Conservation (phyloP, 2,888 invertebrate species). For the Drosophila mimica region DNA sequence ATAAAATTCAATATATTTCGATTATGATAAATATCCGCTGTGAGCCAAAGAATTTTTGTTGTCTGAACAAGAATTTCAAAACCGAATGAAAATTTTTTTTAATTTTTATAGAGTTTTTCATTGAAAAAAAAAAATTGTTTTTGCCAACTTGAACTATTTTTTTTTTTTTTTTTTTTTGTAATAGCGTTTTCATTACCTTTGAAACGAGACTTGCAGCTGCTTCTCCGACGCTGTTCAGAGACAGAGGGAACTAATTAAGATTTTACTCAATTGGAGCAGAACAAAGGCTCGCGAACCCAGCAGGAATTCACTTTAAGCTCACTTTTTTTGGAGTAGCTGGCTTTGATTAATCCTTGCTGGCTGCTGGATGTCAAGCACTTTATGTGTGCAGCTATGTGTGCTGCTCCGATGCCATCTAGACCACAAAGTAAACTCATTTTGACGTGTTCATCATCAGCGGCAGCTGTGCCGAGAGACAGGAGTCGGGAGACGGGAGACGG, state of each 20-base stretch:
- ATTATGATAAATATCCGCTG: neutral
- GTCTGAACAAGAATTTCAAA: neutral
- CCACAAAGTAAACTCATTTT: conserved; percentile 75
- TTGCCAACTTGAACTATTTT: too few relatives aligned
- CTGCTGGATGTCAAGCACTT: conserved; percentile 41
- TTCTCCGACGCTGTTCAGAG: neutral
- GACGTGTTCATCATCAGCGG: conserved; percentile 54
- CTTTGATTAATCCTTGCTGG: conserved; percentile 40
- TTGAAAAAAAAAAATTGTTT: neutral
- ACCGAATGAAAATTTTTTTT: neutral
- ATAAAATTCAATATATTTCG: neutral
- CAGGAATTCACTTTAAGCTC: neutral
- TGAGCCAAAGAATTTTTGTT: neutral
- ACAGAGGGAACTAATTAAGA: conserved; percentile 5
- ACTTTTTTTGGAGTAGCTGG: conserved; percentile 9
- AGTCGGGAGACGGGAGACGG: conserved; percentile 1
- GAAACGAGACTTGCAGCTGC: neutral
- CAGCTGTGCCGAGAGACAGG: conserved; percentile 15
- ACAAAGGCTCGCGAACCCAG: neutral
- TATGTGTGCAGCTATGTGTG: neutral
- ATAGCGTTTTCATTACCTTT: neutral
- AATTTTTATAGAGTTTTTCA: neutral
- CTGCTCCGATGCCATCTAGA: conserved; percentile 45
- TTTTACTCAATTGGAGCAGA: conserved; percentile 6
- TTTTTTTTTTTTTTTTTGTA: neutral